Conservation (phyloP, 2,113 vertebrate species). For the Connochaetes taurinus region DNA sequence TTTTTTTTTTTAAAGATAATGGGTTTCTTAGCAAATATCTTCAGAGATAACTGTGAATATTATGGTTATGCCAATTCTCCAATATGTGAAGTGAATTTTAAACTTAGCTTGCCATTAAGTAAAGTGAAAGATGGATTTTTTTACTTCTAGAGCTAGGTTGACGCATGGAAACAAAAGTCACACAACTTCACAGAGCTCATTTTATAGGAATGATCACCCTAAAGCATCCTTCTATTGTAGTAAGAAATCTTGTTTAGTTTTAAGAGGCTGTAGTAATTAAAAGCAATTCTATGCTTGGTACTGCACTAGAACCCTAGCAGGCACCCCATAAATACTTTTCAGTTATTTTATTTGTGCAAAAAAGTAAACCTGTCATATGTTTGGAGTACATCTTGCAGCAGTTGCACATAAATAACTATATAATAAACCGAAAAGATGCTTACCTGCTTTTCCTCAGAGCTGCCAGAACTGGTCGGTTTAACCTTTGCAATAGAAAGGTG, state of each 20-base stretch:
- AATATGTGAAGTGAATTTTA: neutral
- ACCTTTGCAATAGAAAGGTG: slow-evolving; percentile 66
- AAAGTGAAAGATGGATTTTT: neutral
- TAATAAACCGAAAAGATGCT: slow-evolving; percentile 45
- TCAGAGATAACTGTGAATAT: neutral
- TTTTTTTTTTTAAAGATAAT: neutral
- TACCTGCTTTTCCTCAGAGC: slow-evolving; percentile 78
- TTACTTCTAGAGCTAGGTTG: neutral
- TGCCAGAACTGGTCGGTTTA: slow-evolving; percentile 66
- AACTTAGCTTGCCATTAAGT: neutral
- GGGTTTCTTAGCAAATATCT: slow-evolving; percentile 6
- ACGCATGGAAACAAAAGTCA: neutral
- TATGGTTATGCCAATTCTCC: neutral
- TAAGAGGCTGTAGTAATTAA: neutral
- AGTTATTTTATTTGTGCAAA: neutral
- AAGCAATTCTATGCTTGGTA: neutral
- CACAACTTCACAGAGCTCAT: neutral
- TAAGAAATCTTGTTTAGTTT: neutral
- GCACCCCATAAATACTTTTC: neutral
- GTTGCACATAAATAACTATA: neutral
- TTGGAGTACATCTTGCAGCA: neutral
- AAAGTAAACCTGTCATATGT: neutral
- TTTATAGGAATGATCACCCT: neutral
- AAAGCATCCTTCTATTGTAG: neutral
- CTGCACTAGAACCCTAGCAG: neutral